Evolutionary conservation across 2,797 vertebrate species (phyloP).

Genomic region (Centroberyx gerrardi): DNA sequence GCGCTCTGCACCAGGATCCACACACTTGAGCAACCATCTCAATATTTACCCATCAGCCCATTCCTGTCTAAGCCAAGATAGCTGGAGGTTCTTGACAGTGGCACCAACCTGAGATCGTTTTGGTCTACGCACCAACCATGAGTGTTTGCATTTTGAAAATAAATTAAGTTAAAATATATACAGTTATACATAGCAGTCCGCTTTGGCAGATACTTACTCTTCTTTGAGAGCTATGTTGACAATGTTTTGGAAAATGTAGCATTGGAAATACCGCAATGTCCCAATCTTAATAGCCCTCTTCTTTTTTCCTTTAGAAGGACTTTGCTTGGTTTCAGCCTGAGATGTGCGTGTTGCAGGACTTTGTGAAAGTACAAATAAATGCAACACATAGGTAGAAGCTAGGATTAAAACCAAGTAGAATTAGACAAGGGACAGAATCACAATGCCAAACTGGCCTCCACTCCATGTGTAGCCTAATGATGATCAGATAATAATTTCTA

Average conservation of each 20-base stretch:
- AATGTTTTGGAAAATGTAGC: conserved; percentile 44
- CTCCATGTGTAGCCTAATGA: not conserved
- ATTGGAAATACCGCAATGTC: conserved; percentile 58
- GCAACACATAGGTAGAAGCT: conserved; percentile 1
- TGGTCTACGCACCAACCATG: conserved; percentile 32
- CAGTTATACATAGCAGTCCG: conserved; percentile 33
- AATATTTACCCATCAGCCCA: conserved; percentile 68
- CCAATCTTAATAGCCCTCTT: conserved; percentile 33
- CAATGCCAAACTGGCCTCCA: conserved; percentile 22
- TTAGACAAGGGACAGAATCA: not conserved
- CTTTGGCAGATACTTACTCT: conserved; percentile 32
- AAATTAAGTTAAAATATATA: conserved; percentile 57
- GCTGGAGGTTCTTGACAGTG: conserved; percentile 33
- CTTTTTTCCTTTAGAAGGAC: conserved; percentile 64
- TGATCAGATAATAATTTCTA: conserved; percentile 13
- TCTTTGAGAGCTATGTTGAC: conserved; percentile 58
- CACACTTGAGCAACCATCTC: conserved; percentile 60
- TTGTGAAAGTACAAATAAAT: conserved; percentile 44
- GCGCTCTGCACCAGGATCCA: conserved; percentile 42
- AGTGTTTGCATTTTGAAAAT: conserved; percentile 66
- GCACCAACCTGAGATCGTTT: conserved; percentile 41
- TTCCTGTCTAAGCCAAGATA: conserved; percentile 18
- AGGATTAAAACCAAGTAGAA: not conserved
- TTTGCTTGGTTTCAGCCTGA: conserved; percentile 47
- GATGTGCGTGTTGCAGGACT: conserved; percentile 51